Evolutionary conservation across 2,113 vertebrate genomes (phyloP).

Genomic region (Cyprinodon tularosa): DNA sequence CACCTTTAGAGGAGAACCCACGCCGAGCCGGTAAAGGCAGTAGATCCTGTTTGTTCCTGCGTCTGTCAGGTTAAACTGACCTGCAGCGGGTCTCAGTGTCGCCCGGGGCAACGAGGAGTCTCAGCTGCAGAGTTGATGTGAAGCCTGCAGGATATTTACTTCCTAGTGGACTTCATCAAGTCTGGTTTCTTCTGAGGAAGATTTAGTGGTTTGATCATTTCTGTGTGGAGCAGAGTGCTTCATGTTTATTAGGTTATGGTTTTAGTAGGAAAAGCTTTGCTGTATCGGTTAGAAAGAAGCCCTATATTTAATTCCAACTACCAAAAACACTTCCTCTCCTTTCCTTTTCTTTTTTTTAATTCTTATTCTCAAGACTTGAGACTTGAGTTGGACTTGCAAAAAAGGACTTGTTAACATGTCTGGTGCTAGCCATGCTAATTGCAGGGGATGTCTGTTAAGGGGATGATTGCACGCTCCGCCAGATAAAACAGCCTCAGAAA

Average conservation of each 20-base stretch:
- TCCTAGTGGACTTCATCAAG: background rate
- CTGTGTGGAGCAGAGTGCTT: background rate
- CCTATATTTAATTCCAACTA: background rate
- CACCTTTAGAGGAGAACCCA: background rate
- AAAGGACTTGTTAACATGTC: too few relatives aligned
- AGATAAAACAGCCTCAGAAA: too few relatives aligned
- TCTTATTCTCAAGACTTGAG: too few relatives aligned
- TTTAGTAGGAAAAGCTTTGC: background rate
- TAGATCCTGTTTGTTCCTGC: background rate
- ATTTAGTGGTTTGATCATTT: background rate
- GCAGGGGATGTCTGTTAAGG: too few relatives aligned
- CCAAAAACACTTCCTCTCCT: background rate
- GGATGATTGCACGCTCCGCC: too few relatives aligned
- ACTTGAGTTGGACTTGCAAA: too few relatives aligned
- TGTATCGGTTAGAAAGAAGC: background rate
- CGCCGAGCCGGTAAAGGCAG: constrained; percentile 13
- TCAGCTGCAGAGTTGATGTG: constrained; percentile 11
- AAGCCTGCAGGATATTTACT: constrained; percentile 4
- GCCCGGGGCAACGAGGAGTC: constrained; percentile 1
- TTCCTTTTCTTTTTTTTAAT: background rate
- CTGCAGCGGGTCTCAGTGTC: background rate
- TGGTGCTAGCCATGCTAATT: too few relatives aligned
- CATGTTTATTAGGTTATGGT: background rate
- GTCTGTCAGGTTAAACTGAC: constrained; percentile 22
- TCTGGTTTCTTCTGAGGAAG: background rate